Evolutionary conservation across 2,888 invertebrate genomes (phyloP).

Genomic region (Latrodectus hesperus): DNA sequence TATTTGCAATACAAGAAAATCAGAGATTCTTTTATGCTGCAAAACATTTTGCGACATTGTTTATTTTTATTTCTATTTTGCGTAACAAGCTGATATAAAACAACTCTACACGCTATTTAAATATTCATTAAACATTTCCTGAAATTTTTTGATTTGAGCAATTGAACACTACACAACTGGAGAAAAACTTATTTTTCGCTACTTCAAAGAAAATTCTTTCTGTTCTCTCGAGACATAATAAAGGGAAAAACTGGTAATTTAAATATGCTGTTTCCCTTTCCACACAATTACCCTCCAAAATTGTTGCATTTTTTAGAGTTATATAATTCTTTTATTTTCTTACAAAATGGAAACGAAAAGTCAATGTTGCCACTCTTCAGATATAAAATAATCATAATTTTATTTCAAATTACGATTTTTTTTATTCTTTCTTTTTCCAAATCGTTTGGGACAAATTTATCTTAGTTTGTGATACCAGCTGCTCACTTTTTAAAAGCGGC

Average conservation of each 20-base stretch:
- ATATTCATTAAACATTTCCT: no score
- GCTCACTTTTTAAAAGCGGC: conserved; percentile 5
- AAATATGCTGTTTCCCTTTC: background rate
- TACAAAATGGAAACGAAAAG: background rate
- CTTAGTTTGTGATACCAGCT: conserved; percentile 28
- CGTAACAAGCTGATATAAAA: no score
- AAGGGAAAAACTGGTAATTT: background rate
- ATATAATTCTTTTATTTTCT: background rate
- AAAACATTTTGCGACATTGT: no score
- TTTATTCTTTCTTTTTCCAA: background rate
- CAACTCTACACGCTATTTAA: no score
- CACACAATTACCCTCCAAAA: background rate
- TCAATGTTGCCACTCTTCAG: conserved; percentile 1
- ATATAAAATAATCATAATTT: conserved; percentile 36
- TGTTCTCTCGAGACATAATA: background rate
- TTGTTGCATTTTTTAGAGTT: background rate
- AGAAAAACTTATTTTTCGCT: background rate
- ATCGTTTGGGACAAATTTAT: conserved; percentile 47
- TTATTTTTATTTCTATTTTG: no score
- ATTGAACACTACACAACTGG: no score
- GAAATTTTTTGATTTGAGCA: no score
- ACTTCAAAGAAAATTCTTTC: background rate
- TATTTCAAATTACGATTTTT: conserved; percentile 36
- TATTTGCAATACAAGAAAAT: no score
- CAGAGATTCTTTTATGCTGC: no score